phyloP scores from a whole-genome alignment of 1,140 invertebrate species.

The Nasonia giraulti region DNA sequence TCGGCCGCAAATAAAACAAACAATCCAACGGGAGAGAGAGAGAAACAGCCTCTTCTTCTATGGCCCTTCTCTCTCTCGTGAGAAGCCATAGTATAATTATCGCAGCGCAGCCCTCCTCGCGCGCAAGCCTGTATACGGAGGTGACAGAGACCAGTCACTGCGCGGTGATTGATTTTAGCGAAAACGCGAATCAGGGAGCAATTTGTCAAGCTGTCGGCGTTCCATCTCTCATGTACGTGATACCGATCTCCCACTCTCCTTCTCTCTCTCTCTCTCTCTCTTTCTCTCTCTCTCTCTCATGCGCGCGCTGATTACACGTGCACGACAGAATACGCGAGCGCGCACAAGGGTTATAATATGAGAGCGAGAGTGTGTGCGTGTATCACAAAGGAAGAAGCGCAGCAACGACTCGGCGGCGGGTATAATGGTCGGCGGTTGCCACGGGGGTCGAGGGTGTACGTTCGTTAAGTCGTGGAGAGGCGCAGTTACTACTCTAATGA shows the following conservation, averaged over 20 bases:
- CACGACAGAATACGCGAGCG: neutral
- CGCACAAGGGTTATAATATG: neutral
- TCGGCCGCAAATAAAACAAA: neutral
- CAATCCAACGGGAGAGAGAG: neutral
- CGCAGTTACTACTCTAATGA: conserved; percentile 14
- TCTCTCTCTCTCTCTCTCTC: neutral
- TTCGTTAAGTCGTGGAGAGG: conserved; percentile 20
- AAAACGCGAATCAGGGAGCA: conserved; percentile 71
- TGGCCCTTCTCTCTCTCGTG: too few species aligned
- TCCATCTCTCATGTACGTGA: conserved; percentile 24
- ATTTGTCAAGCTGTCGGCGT: conserved; percentile 71
- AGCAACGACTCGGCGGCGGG: too few species aligned
- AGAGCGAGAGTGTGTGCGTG: neutral
- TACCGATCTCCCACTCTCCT: conserved; percentile 26
- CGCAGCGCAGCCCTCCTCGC: conserved; percentile 35
- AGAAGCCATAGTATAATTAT: conserved; percentile 11
- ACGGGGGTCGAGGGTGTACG: neutral
- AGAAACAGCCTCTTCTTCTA: too few species aligned
- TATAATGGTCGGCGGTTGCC: neutral
- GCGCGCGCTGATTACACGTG: conserved; percentile 4
- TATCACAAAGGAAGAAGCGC: conserved; percentile 9
- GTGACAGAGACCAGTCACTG: conserved; percentile 64
- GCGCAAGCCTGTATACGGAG: conserved; percentile 49
- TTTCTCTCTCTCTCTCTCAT: neutral
- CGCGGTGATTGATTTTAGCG: conserved; percentile 71